Base-by-base conservation (phyloP, 2,113 vertebrate species). In the Apeltes quadracus region DNA sequence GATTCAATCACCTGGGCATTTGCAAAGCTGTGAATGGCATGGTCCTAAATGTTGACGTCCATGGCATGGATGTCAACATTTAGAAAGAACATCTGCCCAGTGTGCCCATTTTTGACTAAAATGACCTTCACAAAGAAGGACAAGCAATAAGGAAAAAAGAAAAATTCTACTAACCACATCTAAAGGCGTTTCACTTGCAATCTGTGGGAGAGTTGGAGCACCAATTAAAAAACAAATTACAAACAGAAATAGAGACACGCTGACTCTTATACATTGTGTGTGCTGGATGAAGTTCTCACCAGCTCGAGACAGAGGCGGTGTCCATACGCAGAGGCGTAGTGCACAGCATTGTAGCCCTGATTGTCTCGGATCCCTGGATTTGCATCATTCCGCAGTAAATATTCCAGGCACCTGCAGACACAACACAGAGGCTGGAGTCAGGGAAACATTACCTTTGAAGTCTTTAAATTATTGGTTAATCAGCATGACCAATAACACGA, bases 321-420 rank as follows among this genome's bases (percentile, higher is more conserved):
- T 75, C 94, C 94, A 3, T 93, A 93, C 1, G 94, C 93, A 0
- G 94, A 94, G 93, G 97, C 93, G 56, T 99, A 99, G 91, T 99
- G 97, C 87, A 99, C 97, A 69, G 97, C 95, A 50, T 97, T 99
- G 89, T 98, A 99, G 80, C 97, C 97, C 92, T 99, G 96, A 83
- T 97, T 97, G 89, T 99, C 98, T 54, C 97, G 94, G 90, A 99
- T 99, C 84, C 95, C 97, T 20, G 98, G 96, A 91, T 98, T 96
- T 81, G 97, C 97, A 90, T 99, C 98, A 15, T 99, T 99, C 86
- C 97, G 94, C 86, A 99, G 74, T 92, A 99, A 93, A 86, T 99
- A 99, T 94, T 98, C 97, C 94, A 99, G 95, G 94, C 98, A 99
- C 95, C 98, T 99, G 83, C 14, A 78, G 32, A 59, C 44, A 86